Base-by-base conservation (phyloP, 2,888 invertebrate species). In the Elmis aenea region DNA sequence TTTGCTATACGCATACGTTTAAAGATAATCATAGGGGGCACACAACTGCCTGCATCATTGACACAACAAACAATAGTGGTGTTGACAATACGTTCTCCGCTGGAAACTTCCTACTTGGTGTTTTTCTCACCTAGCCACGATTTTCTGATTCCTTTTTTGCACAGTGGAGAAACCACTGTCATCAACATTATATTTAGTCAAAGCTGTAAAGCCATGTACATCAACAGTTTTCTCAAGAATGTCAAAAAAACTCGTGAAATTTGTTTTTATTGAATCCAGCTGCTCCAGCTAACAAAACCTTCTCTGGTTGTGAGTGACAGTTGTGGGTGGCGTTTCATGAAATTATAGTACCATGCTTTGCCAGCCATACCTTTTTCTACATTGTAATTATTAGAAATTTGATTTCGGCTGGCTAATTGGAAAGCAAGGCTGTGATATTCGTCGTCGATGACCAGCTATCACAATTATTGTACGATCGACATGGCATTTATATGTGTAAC, bases 61-160 rank as follows among this genome's bases (percentile, higher is more conserved):
- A 31, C 22, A 31, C 44, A 43, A 30, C 48, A 47, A 8, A 51
- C 48, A 10, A 48, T 9, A n/a, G 47, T 49, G 8, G 49, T 52
- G 26, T 51, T 49, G 2, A 51, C 31, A 9, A 50, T 50, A 33
- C 49, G 25, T 30, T 52, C 48, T 8, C 40, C 49, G 27, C 46
- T 51, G 6, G 48, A 20, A 6, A 42, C 15, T 6, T 8, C 45
- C 42, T 6, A 45, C 42, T 32, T 47, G 41, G 23, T 37, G 33
- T 28, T 49, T 49, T 16, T 45, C 46, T 34, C 29, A 32, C 6
- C 8, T 15, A 24, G 35, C 32, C 24, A 42, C 8, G n/a, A 42
- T 23, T 28, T 45, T 38, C 26, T 22, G 26, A n/a, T 10, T 5
- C 20, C 26, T 41, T 38, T 24, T 34, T 31, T 45, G 41, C 3